Conservation (phyloP, 2,113 vertebrate genomes). For the rabbit (Oryctolagus cuniculus) region mOryCun1.1 NC_091433.1:4887501-4888000, state of each 20-base stretch:
- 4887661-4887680: background rate
- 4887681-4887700: background rate
- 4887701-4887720: background rate
- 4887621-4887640: too few relatives aligned
- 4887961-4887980: background rate
- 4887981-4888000: background rate
- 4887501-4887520: background rate
- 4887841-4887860: background rate
- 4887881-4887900: too few relatives aligned
- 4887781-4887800: background rate
- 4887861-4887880: background rate
- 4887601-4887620: background rate
- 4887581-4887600: background rate
- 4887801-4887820: background rate
- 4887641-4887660: background rate
- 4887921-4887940: background rate
- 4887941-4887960: background rate
- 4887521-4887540: background rate
- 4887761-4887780: background rate
- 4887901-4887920: background rate
- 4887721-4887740: background rate
- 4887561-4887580: too few relatives aligned
- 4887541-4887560: background rate
- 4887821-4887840: background rate
- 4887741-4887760: background rate